Base-by-base conservation (phyloP, 2,888 invertebrate genomes). In the Nineta flava region DNA sequence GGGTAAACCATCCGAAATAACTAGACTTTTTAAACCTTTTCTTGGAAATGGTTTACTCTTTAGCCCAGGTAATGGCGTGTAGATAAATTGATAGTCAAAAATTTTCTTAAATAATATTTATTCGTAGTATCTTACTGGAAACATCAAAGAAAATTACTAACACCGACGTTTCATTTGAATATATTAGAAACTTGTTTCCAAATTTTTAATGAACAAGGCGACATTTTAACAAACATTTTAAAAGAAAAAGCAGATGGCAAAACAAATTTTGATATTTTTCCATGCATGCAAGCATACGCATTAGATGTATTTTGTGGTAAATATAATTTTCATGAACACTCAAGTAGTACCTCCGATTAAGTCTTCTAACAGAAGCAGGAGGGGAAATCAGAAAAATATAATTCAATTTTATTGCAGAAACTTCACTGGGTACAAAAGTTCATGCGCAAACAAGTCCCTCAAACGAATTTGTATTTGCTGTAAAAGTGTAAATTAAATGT, bases 381-480 rank as follows among this genome's bases (percentile, higher is more conserved):
- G n/a, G n/a, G n/a, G n/a, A n/a, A n/a, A n/a, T n/a, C n/a, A n/a
- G n/a, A n/a, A n/a, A n/a, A n/a, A n/a, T n/a, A n/a, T n/a, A n/a
- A n/a, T n/a, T n/a, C n/a, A n/a, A n/a, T n/a, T n/a, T n/a, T n/a
- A 6, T 38, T 35, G 10, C 19, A 47, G 47, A 45, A 21, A 48
- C 38, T 31, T 72, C 73, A 7, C 74, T 75, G 73, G 73, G 90
- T 0, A 75, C 78, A 9, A 73, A 75, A 31, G 68, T 87, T 0
- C 71, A 83, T 60, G 85, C 87, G 0, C 87, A 88, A 62, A 68
- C 69, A 6, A 69, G 82, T 59, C 69, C 70, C 54, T 81, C 82
- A 0, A 21, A 9, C 10, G 74, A 77, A 55, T 90, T 87, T 61
- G 83, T 87, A 0, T 68, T 72, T 57, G 79, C 83, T 13, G 80